Base-by-base conservation (phyloP, 2,113 vertebrate species). In the Lasiurus cinereus region DNA sequence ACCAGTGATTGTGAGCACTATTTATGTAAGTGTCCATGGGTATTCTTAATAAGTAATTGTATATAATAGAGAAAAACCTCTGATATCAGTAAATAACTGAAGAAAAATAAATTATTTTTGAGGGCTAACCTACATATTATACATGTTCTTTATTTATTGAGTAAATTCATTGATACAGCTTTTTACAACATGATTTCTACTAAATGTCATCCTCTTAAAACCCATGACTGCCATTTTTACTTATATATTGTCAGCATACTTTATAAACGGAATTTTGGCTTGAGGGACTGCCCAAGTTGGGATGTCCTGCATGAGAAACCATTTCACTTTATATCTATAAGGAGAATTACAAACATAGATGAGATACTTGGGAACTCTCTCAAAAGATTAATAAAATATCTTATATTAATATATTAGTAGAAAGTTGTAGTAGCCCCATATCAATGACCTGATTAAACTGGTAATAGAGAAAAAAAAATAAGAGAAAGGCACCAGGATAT, bases 111-210 rank as follows among this genome's bases (percentile, higher is more conserved):
- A 69, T 85, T 59, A 24, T 59, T 85, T 77, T 78, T 36, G 46
- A 94, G 22, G 39, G 3, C 22, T 76, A 89, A 48, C 0, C 19
- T 39, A n/a, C 39, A 72, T 11, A 46, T 77, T 74, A 19, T 36
- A 76, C 24, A n/a, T 85, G n/a, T 74, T 64, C 31, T 54, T 85
- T 64, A 90, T 70, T 84, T 88, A 66, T 19, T 76, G 36, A 78
- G 14, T 78, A 94, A 83, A 78, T 50, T 72, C 21, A 1, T n/a
- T 8, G 59, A 1, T 27, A 46, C 4, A 33, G 1, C 4, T 62
- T 87, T 91, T 67, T 43, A 83, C 6, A 83, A n/a, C 67, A 33
- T 9, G 8, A 48, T 59, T 2, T 66, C 72, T 88, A 83, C 4
- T 66, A 54, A 78, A 43, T 54, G 11, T 0, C 22, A 46, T 90